A percentile compares a stretch with the other conserved stretches of the same genome.
These are phyloP conservation scores for Thysanoteuthis rhombus DNA, from an alignment of 2,888 invertebrate genomes.

Conservation along the genomic window DNA sequence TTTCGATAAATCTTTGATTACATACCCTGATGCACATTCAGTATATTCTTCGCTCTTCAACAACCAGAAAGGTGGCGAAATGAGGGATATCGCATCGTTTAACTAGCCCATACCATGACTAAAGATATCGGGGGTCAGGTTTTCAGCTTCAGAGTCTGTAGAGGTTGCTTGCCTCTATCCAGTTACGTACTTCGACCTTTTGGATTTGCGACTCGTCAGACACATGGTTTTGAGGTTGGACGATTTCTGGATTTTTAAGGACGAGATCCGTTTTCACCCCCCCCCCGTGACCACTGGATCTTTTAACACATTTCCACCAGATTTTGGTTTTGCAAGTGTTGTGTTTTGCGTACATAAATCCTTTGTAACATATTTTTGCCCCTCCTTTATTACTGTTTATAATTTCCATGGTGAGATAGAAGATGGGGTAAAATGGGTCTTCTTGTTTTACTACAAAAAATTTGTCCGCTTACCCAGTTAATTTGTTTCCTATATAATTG, in stretches of 20 bases:
- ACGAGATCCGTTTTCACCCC: not conserved
- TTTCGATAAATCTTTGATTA: no score
- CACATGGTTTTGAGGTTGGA: slow-evolving; percentile 12
- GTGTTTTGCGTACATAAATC: not conserved
- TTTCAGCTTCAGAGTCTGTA: no score
- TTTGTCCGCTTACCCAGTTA: no score
- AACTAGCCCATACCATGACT: no score
- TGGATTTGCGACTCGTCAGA: not conserved
- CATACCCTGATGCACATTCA: no score
- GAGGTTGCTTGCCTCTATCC: not conserved
- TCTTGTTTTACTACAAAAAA: no score
- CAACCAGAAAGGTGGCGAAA: no score
- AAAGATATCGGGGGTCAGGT: no score
- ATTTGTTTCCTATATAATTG: no score
- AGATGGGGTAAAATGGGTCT: no score
- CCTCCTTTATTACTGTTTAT: slow-evolving; percentile 22
- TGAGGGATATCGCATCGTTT: no score
- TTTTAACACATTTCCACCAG: not conserved
- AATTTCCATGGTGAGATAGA: not conserved
- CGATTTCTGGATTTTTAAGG: not conserved
- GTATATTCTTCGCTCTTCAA: no score
- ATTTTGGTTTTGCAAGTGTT: not conserved
- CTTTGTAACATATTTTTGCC: not conserved
- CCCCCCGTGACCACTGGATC: not conserved
- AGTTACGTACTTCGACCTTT: not conserved